Conservation (phyloP, 2,113 vertebrate species). For the Albula glossodonta region DNA sequence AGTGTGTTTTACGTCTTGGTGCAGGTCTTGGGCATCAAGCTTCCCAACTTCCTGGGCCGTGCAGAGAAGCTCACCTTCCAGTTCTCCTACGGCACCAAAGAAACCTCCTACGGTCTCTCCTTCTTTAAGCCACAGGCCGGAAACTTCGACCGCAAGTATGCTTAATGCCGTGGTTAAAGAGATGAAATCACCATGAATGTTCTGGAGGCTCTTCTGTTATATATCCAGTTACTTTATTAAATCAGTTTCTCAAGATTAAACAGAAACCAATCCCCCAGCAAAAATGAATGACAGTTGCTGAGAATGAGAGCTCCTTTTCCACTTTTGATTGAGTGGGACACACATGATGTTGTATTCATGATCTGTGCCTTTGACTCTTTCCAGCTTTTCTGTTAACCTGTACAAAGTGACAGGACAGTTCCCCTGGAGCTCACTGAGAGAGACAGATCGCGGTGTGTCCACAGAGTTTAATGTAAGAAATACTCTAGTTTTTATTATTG, state of each 20-base stretch:
- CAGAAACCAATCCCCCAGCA: too few relatives aligned
- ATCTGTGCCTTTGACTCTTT: slow-evolving; percentile 33
- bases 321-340: too few relatives aligned
- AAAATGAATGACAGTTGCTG: too few relatives aligned
- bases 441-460: slow-evolving; percentile 90
- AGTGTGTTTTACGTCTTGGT: neutral
- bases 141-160: slow-evolving; percentile 91
- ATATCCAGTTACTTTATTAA: too few relatives aligned
- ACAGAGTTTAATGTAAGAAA: slow-evolving; percentile 83
- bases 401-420: slow-evolving; percentile 97
- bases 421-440: slow-evolving; percentile 95
- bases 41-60: slow-evolving; percentile 88
- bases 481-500: neutral
- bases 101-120: slow-evolving; percentile 92
- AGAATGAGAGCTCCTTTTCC: neutral
- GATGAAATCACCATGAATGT: too few relatives aligned
- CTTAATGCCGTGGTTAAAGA: too few relatives aligned
- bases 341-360: slow-evolving; percentile 1
- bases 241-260: too few relatives aligned
- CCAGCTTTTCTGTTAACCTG: slow-evolving; percentile 86
- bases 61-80: slow-evolving; percentile 96
- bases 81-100: slow-evolving; percentile 98
- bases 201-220: too few relatives aligned
- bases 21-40: slow-evolving; percentile 89
- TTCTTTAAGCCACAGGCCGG: slow-evolving; percentile 94